Base-by-base conservation (phyloP, 2,888 invertebrate species). In the Cepaea hortensis region DNA sequence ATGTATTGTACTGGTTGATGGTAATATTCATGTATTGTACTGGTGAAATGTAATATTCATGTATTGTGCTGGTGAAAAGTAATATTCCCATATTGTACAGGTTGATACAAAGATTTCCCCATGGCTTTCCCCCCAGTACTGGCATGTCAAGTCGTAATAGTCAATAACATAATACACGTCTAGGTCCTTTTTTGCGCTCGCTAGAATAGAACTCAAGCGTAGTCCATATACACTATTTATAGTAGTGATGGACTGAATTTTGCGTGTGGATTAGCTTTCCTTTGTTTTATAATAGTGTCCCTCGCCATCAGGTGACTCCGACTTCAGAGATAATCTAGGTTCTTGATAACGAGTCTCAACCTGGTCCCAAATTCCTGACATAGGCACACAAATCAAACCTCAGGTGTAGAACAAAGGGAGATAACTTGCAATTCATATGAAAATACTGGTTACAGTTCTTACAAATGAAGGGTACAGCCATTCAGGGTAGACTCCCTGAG, bases 401-500 rank as follows among this genome's bases (percentile, higher is more conserved):
- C 65, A 15, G 18, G 65, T 9, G 2, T 65, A 35, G 65, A 65
- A 65, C 18, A 65, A 18, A 65, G 9, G 13, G 18, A 9, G 18
- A 18, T 15, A 65, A 65, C 13, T 65, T 65, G 18, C 65, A 65
- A 9, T 65, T 65, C 18, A 65, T 1, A 2, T 18, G 18, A 9
- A 65, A n/a, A 9, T 15, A n/a, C 15, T 35, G 15, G 18, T 46
- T 7, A 5, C 18, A n/a, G 65, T 73, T 81, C 50, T 79, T 79
- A 88, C 88, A 81, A 65, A 82, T 0, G 81, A 65, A 20, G 88
- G 88, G 48, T 86, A 88, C 4, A 88, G 23, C 23, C 68, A 82
- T 48, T 84, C 48, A 0, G 84, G 72, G 11, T 84, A 81, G 23
- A 86, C 84, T 11, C 85, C 88, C 35, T 88, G 88, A 55, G 84